phyloP scores from a whole-genome alignment of 2,888 invertebrate species.

The Drosophila greeni region DNA sequence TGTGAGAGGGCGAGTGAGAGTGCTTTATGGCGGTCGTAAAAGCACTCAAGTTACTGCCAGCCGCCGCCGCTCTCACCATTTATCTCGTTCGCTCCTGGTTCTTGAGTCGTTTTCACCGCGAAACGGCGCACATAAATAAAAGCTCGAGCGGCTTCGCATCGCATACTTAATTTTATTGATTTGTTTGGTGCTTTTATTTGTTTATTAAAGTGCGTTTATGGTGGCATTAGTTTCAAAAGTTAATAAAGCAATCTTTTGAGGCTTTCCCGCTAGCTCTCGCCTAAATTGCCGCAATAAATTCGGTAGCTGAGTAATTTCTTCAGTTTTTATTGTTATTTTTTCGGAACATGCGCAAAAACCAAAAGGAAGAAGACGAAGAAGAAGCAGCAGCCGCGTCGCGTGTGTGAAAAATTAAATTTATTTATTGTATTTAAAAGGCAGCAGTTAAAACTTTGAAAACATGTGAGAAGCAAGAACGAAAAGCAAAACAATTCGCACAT shows the following conservation, averaged over 20 bases:
- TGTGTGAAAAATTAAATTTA: constrained; percentile 63
- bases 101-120: constrained; percentile 35
- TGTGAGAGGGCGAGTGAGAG: constrained; percentile 43
- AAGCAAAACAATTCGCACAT: constrained; percentile 55
- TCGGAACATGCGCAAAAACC: constrained; percentile 67
- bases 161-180: constrained; percentile 59
- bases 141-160: constrained; percentile 55
- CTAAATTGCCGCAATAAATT: constrained; percentile 69
- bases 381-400: constrained; percentile 51
- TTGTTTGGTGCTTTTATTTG: constrained; percentile 37
- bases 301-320: constrained; percentile 66
- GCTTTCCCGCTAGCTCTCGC: constrained; percentile 13
- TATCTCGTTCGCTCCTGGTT: constrained; percentile 9
- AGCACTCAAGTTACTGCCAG: constrained; percentile 53
- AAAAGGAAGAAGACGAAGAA: constrained; percentile 29
- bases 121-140: constrained; percentile 63
- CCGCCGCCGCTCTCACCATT: constrained; percentile 27
- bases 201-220: constrained; percentile 9
- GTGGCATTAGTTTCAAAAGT: constrained; percentile 22
- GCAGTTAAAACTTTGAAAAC: constrained; percentile 2
- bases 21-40: constrained; percentile 66
- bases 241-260: constrained; percentile 32
- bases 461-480: constrained; percentile 6
- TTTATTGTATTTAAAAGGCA: constrained; percentile 54
- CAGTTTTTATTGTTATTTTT: constrained; percentile 49